Percentiles rank a stretch among this genome's conserved stretches.
phyloP scores from a whole-genome alignment of 2,113 vertebrate genomes.

The Okapia johnstoni region DNA sequence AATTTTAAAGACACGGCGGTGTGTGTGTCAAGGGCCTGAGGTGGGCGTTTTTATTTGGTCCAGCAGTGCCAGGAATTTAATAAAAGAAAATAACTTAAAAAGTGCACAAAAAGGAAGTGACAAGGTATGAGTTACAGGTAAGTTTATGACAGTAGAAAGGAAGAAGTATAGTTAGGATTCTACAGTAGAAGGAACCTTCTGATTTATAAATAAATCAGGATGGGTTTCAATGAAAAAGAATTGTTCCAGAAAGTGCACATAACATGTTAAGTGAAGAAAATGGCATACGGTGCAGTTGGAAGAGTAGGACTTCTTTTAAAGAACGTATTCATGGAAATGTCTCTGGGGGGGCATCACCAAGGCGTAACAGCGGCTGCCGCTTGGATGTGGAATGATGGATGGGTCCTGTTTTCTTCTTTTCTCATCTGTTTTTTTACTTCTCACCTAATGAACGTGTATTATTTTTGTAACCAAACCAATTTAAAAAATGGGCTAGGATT shows the following conservation, averaged over 20 bases:
- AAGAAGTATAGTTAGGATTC: not conserved
- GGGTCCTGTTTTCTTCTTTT: not conserved
- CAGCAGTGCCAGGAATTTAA: not conserved
- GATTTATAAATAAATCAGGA: not conserved
- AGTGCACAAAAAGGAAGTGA: not conserved
- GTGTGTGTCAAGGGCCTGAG: not conserved
- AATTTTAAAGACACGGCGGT: not conserved
- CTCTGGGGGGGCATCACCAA: not conserved
- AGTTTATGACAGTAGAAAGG: not conserved
- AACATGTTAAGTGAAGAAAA: not conserved
- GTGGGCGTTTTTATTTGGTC: not conserved
- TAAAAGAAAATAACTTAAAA: not conserved
- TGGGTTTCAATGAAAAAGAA: not conserved
- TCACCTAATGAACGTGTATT: not conserved
- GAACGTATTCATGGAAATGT: not conserved
- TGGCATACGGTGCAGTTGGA: not conserved
- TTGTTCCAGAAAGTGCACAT: not conserved
- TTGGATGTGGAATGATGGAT: not conserved
- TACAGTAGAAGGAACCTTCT: not conserved
- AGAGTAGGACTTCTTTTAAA: not conserved
- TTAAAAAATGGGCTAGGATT: not conserved
- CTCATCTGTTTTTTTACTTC: not conserved
- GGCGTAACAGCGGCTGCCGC: not conserved
- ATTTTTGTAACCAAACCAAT: not conserved
- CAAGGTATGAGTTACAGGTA: not conserved